Conservation (phyloP, 2,797 vertebrate species). For the Urocyon cinereoargenteus region DNA sequence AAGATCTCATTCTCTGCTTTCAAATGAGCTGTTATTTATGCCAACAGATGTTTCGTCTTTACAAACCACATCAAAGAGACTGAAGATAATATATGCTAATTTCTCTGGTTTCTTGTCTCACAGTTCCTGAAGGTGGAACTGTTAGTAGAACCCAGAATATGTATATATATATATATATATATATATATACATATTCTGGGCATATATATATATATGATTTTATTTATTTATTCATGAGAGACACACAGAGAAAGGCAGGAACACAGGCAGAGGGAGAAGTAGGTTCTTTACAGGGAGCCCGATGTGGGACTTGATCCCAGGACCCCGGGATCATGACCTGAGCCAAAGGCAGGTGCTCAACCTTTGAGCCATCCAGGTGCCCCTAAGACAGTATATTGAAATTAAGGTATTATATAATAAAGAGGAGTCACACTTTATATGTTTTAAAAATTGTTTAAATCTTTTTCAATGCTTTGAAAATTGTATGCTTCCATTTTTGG, state of each 20-base stretch:
- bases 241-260: too few relatives aligned
- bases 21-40: slow-evolving; percentile 76
- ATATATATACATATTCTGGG: too few relatives aligned
- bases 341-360: too few relatives aligned
- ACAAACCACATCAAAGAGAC: slow-evolving; percentile 80
- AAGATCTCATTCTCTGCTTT: slow-evolving; percentile 38
- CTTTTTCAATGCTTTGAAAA: background rate
- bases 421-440: background rate
- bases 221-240: too few relatives aligned
- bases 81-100: slow-evolving; percentile 73
- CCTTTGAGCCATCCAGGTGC: too few relatives aligned
- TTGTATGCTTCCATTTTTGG: background rate
- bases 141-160: background rate
- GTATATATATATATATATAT: too few relatives aligned
- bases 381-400: background rate
- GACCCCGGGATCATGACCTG: too few relatives aligned
- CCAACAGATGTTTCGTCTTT: slow-evolving; percentile 70
- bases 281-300: too few relatives aligned
- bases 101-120: slow-evolving; percentile 56
- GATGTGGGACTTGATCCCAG: too few relatives aligned
- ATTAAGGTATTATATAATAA: background rate
- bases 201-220: too few relatives aligned
- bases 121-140: slow-evolving; percentile 9
- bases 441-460: background rate
- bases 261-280: too few relatives aligned